These are phyloP conservation scores for Papilio demoleus DNA, from an alignment of 2,888 invertebrate species.

Conservation along the genomic window DNA sequence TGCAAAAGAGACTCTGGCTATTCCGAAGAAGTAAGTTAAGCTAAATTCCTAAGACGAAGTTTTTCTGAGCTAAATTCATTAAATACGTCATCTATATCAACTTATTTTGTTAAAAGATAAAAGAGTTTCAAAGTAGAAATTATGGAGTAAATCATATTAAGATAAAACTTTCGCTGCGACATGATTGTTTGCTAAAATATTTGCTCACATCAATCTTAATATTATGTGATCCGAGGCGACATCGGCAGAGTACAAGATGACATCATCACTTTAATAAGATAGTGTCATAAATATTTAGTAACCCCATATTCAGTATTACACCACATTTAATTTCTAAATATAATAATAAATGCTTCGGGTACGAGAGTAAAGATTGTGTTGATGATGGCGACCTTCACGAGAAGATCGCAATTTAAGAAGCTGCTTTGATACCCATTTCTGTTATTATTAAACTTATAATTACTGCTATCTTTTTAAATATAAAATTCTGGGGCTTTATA, in stretches of 20 bases:
- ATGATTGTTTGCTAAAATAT: constrained; percentile 30
- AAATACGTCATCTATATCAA: background rate
- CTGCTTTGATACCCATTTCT: too few relatives aligned
- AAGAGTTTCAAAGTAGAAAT: background rate
- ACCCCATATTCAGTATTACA: background rate
- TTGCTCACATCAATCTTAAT: constrained; percentile 32
- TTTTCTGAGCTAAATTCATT: background rate
- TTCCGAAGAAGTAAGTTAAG: background rate
- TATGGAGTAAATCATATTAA: constrained; percentile 9
- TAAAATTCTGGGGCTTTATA: too few relatives aligned
- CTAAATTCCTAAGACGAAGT: too few relatives aligned
- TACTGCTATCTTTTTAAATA: too few relatives aligned
- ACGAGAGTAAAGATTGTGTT: too few relatives aligned
- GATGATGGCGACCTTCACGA: too few relatives aligned
- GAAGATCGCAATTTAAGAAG: too few relatives aligned
- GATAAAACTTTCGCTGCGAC: constrained; percentile 22
- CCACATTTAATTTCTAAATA: background rate
- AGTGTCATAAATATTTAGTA: constrained; percentile 1
- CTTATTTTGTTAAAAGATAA: constrained; percentile 3
- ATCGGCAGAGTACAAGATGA: constrained; percentile 18
- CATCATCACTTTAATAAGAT: constrained; percentile 11
- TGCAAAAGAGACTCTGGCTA: background rate
- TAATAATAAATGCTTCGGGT: too few relatives aligned
- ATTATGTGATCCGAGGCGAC: constrained; percentile 3
- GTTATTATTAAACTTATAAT: too few relatives aligned